Base-by-base conservation (phyloP, 1,140 invertebrate species). In the Eriocheir sinensis region DNA sequence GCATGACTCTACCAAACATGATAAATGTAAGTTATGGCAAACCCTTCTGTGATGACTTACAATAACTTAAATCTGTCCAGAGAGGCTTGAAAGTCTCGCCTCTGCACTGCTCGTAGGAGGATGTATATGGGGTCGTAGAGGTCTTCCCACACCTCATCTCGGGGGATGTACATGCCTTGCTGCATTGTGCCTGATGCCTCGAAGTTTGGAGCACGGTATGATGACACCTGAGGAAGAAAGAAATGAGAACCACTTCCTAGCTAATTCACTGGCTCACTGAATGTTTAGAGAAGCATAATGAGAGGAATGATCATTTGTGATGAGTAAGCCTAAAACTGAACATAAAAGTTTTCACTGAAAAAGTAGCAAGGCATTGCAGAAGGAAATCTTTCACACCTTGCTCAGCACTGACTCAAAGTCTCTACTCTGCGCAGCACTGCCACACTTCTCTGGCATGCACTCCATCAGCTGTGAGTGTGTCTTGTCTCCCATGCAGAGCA, bases 111-210 rank as follows among this genome's bases (percentile, higher is more conserved):
- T 96, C 99, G 97, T 2, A 99, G 97, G 34, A 99, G 97, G 6
- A 99, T 98, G 96, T 99, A 98, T 85, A 99, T 97, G 2, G 99
- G 99, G 97, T 99, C 99, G 96, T 99, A 99, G 96, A 99, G 98
- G 92, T 98, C 97, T 96, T 99, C 98, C 99, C 99, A 99, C 36
- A 99, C 98, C 36, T 97, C 97, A 48, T 98, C 97, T 96, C 98
- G 98, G 15, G 99, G 99, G 80, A 98, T 98, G 97, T 99, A 99
- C 97, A 99, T 98, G 21, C 99, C 99, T 96, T 99, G 99, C 96
- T 99, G 98, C 97, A 99, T 98, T 95, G 98, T 96, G 95, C 98
- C 98, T 96, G 98, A 98, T 0, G 97, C 97, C 96, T 98, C 98
- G 95, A 98, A 97, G 96, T 98, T 98, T 34, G 98, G 98, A 27